Base-by-base conservation (phyloP, 2,888 invertebrate genomes). In the Cremastobaeus sp. region DNA sequence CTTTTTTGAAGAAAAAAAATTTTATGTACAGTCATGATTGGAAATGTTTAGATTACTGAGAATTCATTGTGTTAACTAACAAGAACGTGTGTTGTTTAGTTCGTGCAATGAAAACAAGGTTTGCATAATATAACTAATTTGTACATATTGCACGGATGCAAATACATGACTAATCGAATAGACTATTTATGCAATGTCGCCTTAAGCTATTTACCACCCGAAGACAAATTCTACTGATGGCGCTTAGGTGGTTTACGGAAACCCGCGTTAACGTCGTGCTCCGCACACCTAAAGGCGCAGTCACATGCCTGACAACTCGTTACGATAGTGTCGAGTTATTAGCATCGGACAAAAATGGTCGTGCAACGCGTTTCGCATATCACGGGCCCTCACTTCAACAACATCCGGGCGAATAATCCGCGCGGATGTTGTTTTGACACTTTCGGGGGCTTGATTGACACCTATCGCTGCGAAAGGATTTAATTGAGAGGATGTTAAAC, bases 91-190 rank as follows among this genome's bases (percentile, higher is more conserved):
- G n/a, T n/a, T n/a, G n/a, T n/a, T n/a, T n/a, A n/a, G n/a, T n/a
- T 8, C 25, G 1, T 11, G 6, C 17, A 3, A 18, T 11, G 37
- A 37, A 28, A 48, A 28, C 14, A 37, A 18, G n/a, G 28, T 25
- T n/a, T 5, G 28, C 54, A 18, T 6, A 14, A 17, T 15, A 30
- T 20, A 25, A 21, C 32, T 21, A 39, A 50, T 54, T 43, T 30
- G 34, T 25, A 18, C 30, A 34, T 41, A 50, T 50, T 50, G 34
- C 34, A 4, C 28, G 17, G 15, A 71, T 32, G 37, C 65, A 45
- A 57, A 66, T 57, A 55, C 57, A 35, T 28, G 9, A 45, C 65
- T 65, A 72, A 72, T 72, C 65, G 59, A 72, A 72, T 72, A 45
- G 43, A 52, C 64, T 65, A 57, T 57, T 65, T 70, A 55, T 17